Base-by-base conservation (phyloP, 2,888 invertebrate genomes). In the Ceraclea dissimilis region DNA sequence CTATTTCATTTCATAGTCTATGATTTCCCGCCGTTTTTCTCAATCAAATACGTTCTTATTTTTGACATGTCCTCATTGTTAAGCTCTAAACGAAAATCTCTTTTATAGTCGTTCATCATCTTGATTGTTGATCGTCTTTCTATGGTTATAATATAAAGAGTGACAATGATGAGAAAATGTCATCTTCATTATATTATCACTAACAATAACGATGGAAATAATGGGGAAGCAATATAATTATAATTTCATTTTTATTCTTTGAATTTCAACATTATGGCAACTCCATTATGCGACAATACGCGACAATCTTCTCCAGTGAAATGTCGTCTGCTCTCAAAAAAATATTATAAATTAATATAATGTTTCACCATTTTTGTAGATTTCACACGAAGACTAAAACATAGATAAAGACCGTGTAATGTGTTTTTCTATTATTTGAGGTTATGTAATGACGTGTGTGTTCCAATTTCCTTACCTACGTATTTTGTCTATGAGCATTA, bases 161-260 rank as follows among this genome's bases (percentile, higher is more conserved):
- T 39, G 39, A 39, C 39, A 39, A 39, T 39, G 39, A 39, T 39
- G 39, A 39, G 39, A 39, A 39, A 39, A 39, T 39, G 39, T 39
- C 39, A 39, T 39, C 39, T 8, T 39, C 39, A 39, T 39, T 39
- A 39, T 2, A 13, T 26, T 26, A 26, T 26, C 26, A 13, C 39
- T 39, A 8, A 39, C 39, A 39, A 39, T 39, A 39, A 39, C 2
- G 13, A 26, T 26, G 26, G 26, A 26, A 26, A 26, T 26, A 26
- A 26, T 16, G 16, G 39, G 16, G 39, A 39, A n/a, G 39, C 13
- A 4, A 39, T 39, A 13, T 39, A n/a, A 39, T 16, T n/a, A 39
- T 39, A 4, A 8, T 39, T n/a, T 13, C 5, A 39, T 39, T 16
- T 8, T 39, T 39, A 39, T 39, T 39, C 39, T 39, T 39, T 13